Evolutionary conservation across 2,888 invertebrate species (phyloP).

Genomic region (Serripes groenlandicus): DNA sequence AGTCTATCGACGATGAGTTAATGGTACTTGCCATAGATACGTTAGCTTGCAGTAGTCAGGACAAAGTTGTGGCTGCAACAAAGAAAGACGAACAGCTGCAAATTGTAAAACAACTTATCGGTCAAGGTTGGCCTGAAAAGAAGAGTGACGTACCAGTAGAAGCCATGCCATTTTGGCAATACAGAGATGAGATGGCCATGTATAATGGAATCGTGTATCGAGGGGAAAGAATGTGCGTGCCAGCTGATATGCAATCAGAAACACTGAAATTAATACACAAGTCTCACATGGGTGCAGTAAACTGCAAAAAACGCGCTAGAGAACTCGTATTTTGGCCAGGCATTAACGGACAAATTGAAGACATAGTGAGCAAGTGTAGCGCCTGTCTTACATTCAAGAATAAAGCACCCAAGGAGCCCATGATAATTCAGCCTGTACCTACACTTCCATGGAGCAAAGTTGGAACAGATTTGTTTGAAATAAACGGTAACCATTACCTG

Average conservation of each 20-base stretch:
- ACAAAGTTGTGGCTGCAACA: conserved; percentile 33
- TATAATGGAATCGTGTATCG: conserved; percentile 47
- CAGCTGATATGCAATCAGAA: conserved; percentile 25
- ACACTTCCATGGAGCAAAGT: conserved; percentile 49
- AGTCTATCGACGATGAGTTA: conserved; percentile 35
- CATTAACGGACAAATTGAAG: conserved; percentile 37
- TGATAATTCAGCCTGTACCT: conserved; percentile 46
- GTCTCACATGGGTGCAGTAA: conserved; percentile 56
- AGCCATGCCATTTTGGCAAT: conserved; percentile 35
- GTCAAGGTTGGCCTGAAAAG: conserved; percentile 42
- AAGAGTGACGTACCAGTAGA: conserved; percentile 27
- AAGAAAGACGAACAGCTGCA: conserved; percentile 28
- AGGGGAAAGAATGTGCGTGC: conserved; percentile 38
- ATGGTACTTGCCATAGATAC: conserved; percentile 19
- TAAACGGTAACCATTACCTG: conserved; percentile 31
- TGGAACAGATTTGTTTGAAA: conserved; percentile 27
- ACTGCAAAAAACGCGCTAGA: conserved; percentile 49
- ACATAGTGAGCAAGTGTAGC: conserved; percentile 37
- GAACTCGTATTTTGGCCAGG: conserved; percentile 54
- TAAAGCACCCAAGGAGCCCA: conserved; percentile 43
- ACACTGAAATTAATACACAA: conserved; percentile 42
- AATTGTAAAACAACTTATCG: conserved; percentile 9
- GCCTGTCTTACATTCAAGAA: conserved; percentile 33
- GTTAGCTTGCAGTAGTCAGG: conserved; percentile 28
- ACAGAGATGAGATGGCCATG: conserved; percentile 50